A percentile compares a stretch with the other conserved stretches of the same genome.
Evolutionary conservation across 2,888 invertebrate genomes (phyloP).

Genomic region (Falcaria lacertinaria): DNA sequence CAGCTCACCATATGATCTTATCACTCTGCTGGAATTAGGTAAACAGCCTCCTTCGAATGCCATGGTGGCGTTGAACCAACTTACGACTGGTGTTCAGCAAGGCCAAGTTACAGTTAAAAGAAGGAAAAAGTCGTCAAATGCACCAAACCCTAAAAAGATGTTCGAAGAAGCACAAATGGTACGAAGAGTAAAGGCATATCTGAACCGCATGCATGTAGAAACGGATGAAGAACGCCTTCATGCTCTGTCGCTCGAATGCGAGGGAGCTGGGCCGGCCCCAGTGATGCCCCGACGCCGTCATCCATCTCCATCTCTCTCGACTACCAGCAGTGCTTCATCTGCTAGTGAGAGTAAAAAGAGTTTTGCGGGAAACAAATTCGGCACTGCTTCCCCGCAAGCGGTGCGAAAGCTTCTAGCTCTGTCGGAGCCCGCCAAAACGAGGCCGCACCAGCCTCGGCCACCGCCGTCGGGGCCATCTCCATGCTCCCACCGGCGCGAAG

Average conservation of each 20-base stretch:
- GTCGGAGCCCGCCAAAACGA: conserved; percentile 91
- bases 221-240: conserved; percentile 95
- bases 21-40: conserved; percentile 90
- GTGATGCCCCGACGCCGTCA: conserved; percentile 87
- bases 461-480: conserved; percentile 83
- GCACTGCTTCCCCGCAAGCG: conserved; percentile 97
- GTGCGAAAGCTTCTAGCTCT: conserved; percentile 96
- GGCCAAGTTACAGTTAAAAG: conserved; percentile 93
- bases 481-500: conserved; percentile 81
- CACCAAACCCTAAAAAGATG: conserved; percentile 98
- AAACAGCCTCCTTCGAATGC: conserved; percentile 93
- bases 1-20: conserved; percentile 93
- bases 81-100: conserved; percentile 86
- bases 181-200: conserved; percentile 96
- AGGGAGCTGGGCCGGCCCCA: conserved; percentile 83
- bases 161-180: conserved; percentile 99
- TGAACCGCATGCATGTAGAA: conserved; percentile 94
- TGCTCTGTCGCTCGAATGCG: conserved; percentile 93
- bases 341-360: conserved; percentile 86
- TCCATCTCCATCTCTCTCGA: conserved; percentile 95
- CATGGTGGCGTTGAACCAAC: conserved; percentile 92
- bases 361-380: conserved; percentile 84
- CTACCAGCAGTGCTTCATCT: conserved; percentile 94
- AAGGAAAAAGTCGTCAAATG: conserved; percentile 92
- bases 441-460: conserved; percentile 91